Percentiles rank a stretch among this genome's conserved stretches.
Evolutionary conservation across 1,140 invertebrate species (phyloP).

Genomic region (Drosophila saltans): DNA sequence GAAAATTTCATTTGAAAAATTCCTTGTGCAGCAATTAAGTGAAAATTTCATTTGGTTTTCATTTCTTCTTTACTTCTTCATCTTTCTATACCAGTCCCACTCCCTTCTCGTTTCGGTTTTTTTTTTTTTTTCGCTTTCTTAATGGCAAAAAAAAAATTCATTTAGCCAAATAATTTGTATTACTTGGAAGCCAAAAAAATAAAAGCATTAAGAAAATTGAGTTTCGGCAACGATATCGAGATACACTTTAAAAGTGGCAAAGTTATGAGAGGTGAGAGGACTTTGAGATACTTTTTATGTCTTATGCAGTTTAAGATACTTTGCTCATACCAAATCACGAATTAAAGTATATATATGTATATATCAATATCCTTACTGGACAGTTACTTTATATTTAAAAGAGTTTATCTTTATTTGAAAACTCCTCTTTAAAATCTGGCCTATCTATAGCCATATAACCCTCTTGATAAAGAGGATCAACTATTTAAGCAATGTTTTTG

Average conservation of each 20-base stretch:
- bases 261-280: neutral
- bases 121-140: constrained; percentile 24
- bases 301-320: too few species aligned
- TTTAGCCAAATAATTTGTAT: constrained; percentile 9
- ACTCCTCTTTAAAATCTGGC: too few species aligned
- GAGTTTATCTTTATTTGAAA: too few species aligned
- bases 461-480: too few species aligned
- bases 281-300: too few species aligned
- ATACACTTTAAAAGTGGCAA: neutral
- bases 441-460: too few species aligned
- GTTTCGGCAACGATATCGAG: neutral
- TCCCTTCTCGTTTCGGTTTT: constrained; percentile 17
- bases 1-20: constrained; percentile 73
- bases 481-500: too few species aligned
- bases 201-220: neutral
- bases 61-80: constrained; percentile 8
- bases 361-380: too few species aligned
- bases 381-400: too few species aligned
- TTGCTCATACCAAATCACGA: too few species aligned
- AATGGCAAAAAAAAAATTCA: constrained; percentile 7
- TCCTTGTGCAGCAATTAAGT: constrained; percentile 73
- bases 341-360: too few species aligned
- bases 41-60: constrained; percentile 41
- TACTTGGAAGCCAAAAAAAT: constrained; percentile 6
- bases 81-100: neutral